Evolutionary conservation across 2,888 invertebrate species (phyloP), one percentile per base, ranked within the genome.

Genomic region (Amblyjoppa proteus): DNA sequence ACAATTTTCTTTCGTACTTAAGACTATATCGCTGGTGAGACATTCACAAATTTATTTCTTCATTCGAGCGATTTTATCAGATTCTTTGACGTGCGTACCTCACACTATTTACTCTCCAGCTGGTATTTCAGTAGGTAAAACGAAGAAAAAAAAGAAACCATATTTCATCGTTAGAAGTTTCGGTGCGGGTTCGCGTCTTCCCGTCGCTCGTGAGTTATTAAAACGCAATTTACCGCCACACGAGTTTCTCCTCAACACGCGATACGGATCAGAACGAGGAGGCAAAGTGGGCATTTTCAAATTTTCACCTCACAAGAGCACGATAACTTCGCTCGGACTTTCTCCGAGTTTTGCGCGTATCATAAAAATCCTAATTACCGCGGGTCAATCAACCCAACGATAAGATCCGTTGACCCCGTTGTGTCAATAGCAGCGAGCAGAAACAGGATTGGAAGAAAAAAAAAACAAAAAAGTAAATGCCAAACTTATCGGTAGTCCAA

Each of bases 351-450:
- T 49, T 11, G 20, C 56, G 28, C 38, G 20, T 56, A 53, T 16
- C 16, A n/a, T 31, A 31, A 31, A 38, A 58, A 71, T 69, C 78
- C 3, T 38, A 74, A 74, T 78, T 58, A 56, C 31, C 45, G 45
- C 25, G 28, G 66, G 69, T 82, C 79, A 75, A 82, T 82, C 58
- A 51, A 28, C 49, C 41, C 58, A 76, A 80, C 66, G 66, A 70
- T 53, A 56, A 79, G 66, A 66, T 58, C 34, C 34, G 70, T n/a
- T 5, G 66, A 75, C 28, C n/a, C 25, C 51, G 11, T 61, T 34
- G 64, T 45, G n/a, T 74, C 25, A 31, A 11, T 11, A 49, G 31
- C 53, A 49, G 31, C 0, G 28, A 25, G 11, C 2, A 25, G 38
- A 76, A 73, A 20, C 20, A 69, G 51, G 16, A 53, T 3, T 9